Evolutionary conservation across 2,888 invertebrate genomes (phyloP).

Genomic region (Spodoptera littoralis): DNA sequence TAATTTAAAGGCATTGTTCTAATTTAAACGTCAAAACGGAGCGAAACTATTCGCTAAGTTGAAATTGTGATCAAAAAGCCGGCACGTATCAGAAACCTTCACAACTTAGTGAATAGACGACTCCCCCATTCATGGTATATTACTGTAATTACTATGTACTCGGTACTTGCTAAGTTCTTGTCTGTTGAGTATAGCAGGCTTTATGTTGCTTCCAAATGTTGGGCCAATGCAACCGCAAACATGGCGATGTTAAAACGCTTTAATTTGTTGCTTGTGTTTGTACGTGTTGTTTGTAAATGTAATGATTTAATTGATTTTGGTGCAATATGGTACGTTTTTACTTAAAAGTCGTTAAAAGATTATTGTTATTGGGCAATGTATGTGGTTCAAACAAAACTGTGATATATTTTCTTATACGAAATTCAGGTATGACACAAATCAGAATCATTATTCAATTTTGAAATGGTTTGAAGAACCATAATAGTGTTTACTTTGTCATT

Average conservation of each 20-base stretch:
- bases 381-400: too few species aligned
- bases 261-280: background rate
- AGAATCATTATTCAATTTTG: too few species aligned
- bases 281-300: background rate
- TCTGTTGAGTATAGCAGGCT: constrained; percentile 27
- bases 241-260: constrained; percentile 4
- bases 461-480: too few species aligned
- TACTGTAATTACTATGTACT: constrained; percentile 40
- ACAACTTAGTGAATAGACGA: constrained; percentile 28
- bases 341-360: too few species aligned
- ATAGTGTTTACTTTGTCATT: too few species aligned
- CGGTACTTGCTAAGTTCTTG: constrained; percentile 25
- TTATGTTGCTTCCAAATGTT: constrained; percentile 31
- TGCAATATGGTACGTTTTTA: too few species aligned
- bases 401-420: too few species aligned
- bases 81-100: constrained; percentile 3
- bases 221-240: constrained; percentile 27
- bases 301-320: too few species aligned
- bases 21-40: too few species aligned
- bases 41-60: background rate
- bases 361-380: too few species aligned
- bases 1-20: too few species aligned
- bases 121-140: constrained; percentile 31
- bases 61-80: constrained; percentile 18
- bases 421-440: too few species aligned